phyloP scores from a whole-genome alignment of 1,140 invertebrate genomes.

The Homalodisca vitripennis region DNA sequence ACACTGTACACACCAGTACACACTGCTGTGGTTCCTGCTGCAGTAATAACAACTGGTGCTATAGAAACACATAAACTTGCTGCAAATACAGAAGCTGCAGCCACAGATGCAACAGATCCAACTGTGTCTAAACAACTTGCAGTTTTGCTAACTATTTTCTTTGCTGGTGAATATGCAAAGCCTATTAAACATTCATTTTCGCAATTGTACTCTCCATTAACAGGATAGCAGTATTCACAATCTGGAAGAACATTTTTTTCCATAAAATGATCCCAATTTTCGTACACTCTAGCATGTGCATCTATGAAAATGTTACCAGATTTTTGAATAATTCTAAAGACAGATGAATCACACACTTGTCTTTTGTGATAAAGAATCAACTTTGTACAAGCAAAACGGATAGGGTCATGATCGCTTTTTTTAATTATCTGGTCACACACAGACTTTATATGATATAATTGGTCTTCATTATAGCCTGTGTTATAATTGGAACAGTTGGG shows the following conservation, averaged over 20 bases:
- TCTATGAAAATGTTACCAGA: constrained; percentile 9
- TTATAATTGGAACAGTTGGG: constrained; percentile 8
- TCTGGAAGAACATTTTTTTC: constrained; percentile 17
- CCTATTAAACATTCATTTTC: neutral
- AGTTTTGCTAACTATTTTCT: neutral
- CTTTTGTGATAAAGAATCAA: constrained; percentile 5
- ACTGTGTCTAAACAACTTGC: constrained; percentile 8
- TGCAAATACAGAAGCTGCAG: neutral
- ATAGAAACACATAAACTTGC: neutral
- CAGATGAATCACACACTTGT: neutral
- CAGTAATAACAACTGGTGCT: constrained; percentile 2
- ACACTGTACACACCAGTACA: constrained; percentile 10
- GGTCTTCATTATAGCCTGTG: neutral
- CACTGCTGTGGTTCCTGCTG: neutral
- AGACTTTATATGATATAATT: constrained; percentile 1
- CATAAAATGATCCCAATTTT: neutral
- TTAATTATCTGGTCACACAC: constrained; percentile 13
- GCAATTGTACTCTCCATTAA: neutral
- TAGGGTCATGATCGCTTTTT: constrained; percentile 19
- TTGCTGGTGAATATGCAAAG: constrained; percentile 2
- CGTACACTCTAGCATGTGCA: constrained; percentile 10
- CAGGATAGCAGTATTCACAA: constrained; percentile 13
- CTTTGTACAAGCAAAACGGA: constrained; percentile 17
- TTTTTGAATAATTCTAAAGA: constrained; percentile 12
- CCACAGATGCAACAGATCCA: neutral